These are phyloP conservation scores for Sebastiscus tertius DNA, from an alignment of 2,797 vertebrate species.

Conservation along the genomic window DNA sequence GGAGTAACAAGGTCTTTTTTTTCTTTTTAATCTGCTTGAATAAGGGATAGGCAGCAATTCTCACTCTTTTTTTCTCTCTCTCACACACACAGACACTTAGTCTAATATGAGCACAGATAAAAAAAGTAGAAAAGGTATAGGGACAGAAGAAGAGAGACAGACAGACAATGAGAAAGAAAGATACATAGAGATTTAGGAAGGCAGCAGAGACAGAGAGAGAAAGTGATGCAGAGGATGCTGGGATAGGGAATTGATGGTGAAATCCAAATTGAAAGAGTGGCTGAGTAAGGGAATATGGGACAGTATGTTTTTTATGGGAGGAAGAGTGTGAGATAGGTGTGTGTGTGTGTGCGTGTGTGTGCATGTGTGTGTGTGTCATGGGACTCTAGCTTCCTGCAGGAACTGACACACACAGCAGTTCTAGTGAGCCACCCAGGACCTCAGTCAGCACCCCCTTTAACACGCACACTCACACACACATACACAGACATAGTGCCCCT, in stretches of 20 bases:
- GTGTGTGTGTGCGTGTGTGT: conserved; percentile 32
- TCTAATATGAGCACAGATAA: conserved; percentile 35
- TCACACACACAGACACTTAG: conserved; percentile 39
- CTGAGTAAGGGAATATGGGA: conserved; percentile 74
- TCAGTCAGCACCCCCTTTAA: conserved; percentile 83
- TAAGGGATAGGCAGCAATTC: conserved; percentile 54
- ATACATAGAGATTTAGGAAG: conserved; percentile 3
- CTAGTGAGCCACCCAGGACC: conserved; percentile 83
- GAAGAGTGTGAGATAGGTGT: conserved; percentile 39
- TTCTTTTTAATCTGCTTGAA: conserved; percentile 62
- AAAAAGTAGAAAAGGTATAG: conserved; percentile 34
- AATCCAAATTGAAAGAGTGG: conserved; percentile 71
- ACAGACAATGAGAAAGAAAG: background rate
- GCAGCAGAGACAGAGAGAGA: conserved; percentile 34
- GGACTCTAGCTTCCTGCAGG: conserved; percentile 83
- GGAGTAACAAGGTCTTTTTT: conserved; percentile 67
- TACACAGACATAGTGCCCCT: conserved; percentile 53
- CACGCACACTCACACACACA: conserved; percentile 29
- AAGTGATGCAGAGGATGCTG: conserved; percentile 48
- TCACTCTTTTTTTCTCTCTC: conserved; percentile 27
- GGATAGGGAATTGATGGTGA: conserved; percentile 41
- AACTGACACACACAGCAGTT: conserved; percentile 86
- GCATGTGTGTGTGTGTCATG: conserved; percentile 56
- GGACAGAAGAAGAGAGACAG: background rate
- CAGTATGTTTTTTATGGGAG: conserved; percentile 65